Conservation (phyloP, 2,888 invertebrate species). For the Osmoderma eremita region DNA sequence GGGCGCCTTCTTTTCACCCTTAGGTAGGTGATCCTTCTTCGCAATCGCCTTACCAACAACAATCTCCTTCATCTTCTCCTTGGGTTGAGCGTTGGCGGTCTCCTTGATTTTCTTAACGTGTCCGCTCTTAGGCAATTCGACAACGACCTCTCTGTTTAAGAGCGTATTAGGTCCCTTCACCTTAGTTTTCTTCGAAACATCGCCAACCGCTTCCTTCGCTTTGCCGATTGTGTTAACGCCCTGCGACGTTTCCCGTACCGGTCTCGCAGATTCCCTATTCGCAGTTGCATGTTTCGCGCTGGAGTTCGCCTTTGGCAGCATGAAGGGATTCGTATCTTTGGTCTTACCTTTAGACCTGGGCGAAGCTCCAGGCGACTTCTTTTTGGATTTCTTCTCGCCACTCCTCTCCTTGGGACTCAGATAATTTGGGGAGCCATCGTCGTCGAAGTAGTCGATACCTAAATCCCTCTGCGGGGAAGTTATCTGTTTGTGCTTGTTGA, state of each 20-base stretch:
- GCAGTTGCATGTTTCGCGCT: background rate
- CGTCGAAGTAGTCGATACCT: background rate
- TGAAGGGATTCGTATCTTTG: slow-evolving; percentile 9
- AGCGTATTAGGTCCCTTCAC: slow-evolving; percentile 25
- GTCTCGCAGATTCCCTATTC: slow-evolving; percentile 5
- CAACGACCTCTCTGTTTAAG: slow-evolving; percentile 5
- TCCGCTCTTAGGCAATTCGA: slow-evolving; percentile 1
- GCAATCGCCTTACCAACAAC: background rate
- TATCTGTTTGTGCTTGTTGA: slow-evolving; percentile 11
- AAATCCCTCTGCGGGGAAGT: background rate
- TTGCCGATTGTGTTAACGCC: background rate
- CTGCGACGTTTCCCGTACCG: background rate
- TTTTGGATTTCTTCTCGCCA: slow-evolving; percentile 5
- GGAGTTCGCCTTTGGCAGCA: background rate
- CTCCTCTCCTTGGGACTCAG: background rate
- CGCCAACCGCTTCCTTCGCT: slow-evolving; percentile 2
- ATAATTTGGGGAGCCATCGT: slow-evolving; percentile 1
- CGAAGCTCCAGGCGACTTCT: slow-evolving; percentile 16
- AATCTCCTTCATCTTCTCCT: slow-evolving; percentile 1
- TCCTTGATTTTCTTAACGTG: background rate
- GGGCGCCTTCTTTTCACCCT: slow-evolving; percentile 8
- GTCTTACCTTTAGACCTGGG: slow-evolving; percentile 10
- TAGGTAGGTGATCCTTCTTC: background rate
- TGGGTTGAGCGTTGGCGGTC: background rate
- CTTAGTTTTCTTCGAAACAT: slow-evolving; percentile 9